Evolutionary conservation across 2,888 invertebrate species (phyloP).

Genomic region (Pimpla rufipes): DNA sequence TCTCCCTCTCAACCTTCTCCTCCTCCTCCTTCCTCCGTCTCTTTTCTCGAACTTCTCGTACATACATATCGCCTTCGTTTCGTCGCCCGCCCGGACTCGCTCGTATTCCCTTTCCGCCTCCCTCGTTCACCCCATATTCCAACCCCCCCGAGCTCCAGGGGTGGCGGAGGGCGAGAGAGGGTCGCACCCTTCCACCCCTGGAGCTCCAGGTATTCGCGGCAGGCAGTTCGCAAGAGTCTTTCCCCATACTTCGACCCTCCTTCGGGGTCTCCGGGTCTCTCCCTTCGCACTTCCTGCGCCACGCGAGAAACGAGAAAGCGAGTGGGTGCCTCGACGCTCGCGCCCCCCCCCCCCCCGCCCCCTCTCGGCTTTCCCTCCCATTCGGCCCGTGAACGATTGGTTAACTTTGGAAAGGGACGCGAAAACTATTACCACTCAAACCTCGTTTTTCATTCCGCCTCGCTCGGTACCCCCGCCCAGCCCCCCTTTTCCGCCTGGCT

Average conservation of each 20-base stretch:
- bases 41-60: slow-evolving; percentile 63
- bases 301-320: slow-evolving; percentile 28
- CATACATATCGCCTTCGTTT: slow-evolving; percentile 54
- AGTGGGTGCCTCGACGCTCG: slow-evolving; percentile 24
- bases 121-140: slow-evolving; percentile 38
- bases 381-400: slow-evolving; percentile 68
- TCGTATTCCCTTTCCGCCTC: slow-evolving; percentile 44
- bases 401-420: slow-evolving; percentile 70
- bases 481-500: slow-evolving; percentile 3
- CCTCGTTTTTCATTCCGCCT: slow-evolving; percentile 65
- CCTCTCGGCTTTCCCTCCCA: background rate
- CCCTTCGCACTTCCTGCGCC: slow-evolving; percentile 33
- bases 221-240: slow-evolving; percentile 42
- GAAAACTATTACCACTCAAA: slow-evolving; percentile 71
- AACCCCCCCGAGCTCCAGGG: background rate
- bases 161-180: too few species aligned
- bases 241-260: slow-evolving; percentile 41
- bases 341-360: too few species aligned
- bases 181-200: too few species aligned
- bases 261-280: slow-evolving; percentile 9
- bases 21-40: slow-evolving; percentile 3
- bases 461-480: background rate
- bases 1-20: background rate
- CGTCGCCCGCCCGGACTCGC: slow-evolving; percentile 33
- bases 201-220: slow-evolving; percentile 44